Conservation (phyloP, 2,113 vertebrate species). For the Nerophis lumbriciformis region DNA sequence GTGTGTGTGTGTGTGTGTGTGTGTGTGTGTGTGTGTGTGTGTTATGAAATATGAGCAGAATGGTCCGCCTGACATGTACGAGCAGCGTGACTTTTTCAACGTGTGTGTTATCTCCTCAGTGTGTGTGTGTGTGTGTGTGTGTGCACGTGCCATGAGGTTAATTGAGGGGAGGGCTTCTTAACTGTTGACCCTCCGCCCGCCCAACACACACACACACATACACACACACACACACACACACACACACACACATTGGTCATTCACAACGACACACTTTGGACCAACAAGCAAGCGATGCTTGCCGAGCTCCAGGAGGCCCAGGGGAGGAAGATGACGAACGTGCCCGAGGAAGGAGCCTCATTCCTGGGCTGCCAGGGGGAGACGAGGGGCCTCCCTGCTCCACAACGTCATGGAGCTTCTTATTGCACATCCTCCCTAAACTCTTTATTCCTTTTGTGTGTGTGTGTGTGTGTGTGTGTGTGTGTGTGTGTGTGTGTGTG, state of each 20-base stretch:
- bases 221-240: slow-evolving; percentile 25
- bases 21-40: slow-evolving; percentile 24
- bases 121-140: slow-evolving; percentile 9
- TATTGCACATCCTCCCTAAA: no score
- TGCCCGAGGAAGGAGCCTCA: slow-evolving; percentile 21
- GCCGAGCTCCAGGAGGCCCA: slow-evolving; percentile 23
- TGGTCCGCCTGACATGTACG: slow-evolving; percentile 43
- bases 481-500: no score
- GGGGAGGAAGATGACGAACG: not conserved
- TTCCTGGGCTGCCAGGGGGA: slow-evolving; percentile 20
- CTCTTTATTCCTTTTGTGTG: no score
- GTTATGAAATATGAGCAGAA: slow-evolving; percentile 53
- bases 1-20: slow-evolving; percentile 21
- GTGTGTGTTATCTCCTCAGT: slow-evolving; percentile 30
- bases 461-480: no score
- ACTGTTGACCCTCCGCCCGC: slow-evolving; percentile 34
- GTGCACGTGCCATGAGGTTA: slow-evolving; percentile 48
- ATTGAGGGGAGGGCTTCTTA: slow-evolving; percentile 64
- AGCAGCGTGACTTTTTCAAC: slow-evolving; percentile 52
- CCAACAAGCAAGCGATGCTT: slow-evolving; percentile 22
- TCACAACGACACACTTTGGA: slow-evolving; percentile 21
- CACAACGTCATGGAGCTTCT: slow-evolving; percentile 37
- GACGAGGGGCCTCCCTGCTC: slow-evolving; percentile 29
- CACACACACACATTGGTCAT: slow-evolving; percentile 44
- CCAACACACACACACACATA: slow-evolving; percentile 15